Conservation (phyloP, 1,140 invertebrate species). For the Pygmarrhopalites habei region DNA sequence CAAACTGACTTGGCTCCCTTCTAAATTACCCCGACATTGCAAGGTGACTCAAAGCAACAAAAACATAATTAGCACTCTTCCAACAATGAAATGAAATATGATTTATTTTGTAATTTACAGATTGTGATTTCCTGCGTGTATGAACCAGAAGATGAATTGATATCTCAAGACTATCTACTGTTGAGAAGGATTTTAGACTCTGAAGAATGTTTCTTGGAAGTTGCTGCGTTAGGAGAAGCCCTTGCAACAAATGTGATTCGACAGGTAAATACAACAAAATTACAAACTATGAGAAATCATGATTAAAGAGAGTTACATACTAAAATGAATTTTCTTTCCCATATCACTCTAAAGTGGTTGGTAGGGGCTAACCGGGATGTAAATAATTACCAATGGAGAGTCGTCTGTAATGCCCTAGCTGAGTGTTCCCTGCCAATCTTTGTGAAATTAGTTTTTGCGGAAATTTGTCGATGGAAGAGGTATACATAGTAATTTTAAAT, state of each 20-base stretch:
- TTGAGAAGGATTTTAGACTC: slow-evolving; percentile 81
- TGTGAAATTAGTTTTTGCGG: slow-evolving; percentile 92
- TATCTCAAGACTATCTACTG: slow-evolving; percentile 77
- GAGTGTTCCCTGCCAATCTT: slow-evolving; percentile 95
- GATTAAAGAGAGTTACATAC: no score
- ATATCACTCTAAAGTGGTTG: no score
- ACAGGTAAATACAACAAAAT: no score
- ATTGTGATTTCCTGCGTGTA: slow-evolving; percentile 83
- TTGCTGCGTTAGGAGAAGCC: slow-evolving; percentile 81
- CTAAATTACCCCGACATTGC: slow-evolving; percentile 76
- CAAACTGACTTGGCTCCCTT: slow-evolving; percentile 93
- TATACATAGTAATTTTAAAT: no score
- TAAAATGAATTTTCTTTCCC: no score
- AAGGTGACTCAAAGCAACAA: slow-evolving; percentile 56
- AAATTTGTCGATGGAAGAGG: slow-evolving; percentile 94
- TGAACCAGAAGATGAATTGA: slow-evolving; percentile 75
- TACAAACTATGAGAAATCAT: no score
- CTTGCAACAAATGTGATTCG: slow-evolving; percentile 87
- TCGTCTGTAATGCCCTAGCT: slow-evolving; percentile 86
- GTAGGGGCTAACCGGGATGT: slow-evolving; percentile 78
- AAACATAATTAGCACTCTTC: slow-evolving; percentile 6
- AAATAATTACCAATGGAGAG: slow-evolving; percentile 85
- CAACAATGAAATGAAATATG: not conserved
- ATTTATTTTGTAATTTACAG: slow-evolving; percentile 44
- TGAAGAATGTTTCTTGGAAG: slow-evolving; percentile 87